A percentile compares a stretch with the other conserved stretches of the same genome.
Conservation (phyloP, 2,113 vertebrate genomes). For the Serinus canaria region DNA sequence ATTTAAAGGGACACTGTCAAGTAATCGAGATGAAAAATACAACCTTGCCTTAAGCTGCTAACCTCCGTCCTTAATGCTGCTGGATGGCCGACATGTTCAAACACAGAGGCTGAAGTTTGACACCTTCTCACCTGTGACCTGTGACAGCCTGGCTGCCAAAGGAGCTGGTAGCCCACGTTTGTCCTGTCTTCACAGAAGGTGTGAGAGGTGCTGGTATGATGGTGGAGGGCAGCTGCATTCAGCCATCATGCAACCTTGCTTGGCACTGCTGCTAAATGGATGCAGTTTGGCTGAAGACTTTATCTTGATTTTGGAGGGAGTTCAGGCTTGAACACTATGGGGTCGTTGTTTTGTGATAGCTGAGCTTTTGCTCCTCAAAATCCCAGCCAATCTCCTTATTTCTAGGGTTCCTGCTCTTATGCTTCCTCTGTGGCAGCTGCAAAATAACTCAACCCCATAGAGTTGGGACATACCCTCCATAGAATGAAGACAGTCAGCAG, state of each 20-base stretch:
- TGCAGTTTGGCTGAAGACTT: background rate
- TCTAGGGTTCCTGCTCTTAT: background rate
- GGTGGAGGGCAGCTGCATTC: background rate
- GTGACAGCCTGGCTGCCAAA: background rate
- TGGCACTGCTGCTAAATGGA: background rate
- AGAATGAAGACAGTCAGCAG: background rate
- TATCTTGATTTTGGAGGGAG: background rate
- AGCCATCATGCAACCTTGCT: background rate
- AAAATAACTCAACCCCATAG: background rate
- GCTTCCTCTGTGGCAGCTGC: background rate
- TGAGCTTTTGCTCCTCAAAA: background rate
- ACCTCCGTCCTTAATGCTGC: background rate
- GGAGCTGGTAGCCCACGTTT: background rate
- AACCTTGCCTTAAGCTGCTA: background rate
- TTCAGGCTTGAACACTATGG: background rate
- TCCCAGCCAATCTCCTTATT: background rate
- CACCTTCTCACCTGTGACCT: background rate
- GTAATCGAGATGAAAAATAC: background rate
- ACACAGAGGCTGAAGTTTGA: background rate
- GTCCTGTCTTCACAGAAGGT: background rate
- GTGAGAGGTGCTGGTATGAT: accelerated
- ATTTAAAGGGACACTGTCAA: slow-evolving; percentile 52
- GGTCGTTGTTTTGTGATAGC: background rate
- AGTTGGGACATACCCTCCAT: background rate
- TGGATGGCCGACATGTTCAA: background rate